Base-by-base conservation (phyloP, 2,888 invertebrate species). In the Gisinianus flammeolus region DNA sequence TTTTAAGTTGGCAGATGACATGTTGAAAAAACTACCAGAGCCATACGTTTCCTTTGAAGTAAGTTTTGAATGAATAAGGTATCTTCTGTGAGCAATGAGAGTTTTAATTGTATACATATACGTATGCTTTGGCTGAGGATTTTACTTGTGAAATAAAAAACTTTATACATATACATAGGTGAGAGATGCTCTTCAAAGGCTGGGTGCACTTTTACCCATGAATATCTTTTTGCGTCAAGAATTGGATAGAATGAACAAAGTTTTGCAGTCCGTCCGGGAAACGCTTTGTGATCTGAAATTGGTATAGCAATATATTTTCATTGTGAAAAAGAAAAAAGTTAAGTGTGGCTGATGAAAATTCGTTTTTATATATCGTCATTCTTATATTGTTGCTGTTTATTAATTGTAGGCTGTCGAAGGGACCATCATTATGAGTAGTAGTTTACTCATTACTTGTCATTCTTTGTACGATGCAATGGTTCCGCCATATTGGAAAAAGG, bases 391-490 rank as follows among this genome's bases (percentile, higher is more conserved):
- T 35, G 5, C 35, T 35, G 35, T 35, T 44, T 44, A 2, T 44
- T n/a, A n/a, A n/a, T n/a, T n/a, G 2, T 44, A 76, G 76, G 98
- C 98, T 19, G 97, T 98, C 81, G 97, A 98, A 86, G 98, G 98
- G 44, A 97, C 97, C 0, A 97, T 98, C 85, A 93, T 98, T 31
- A 98, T 98, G 97, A 97, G 96, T 85, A 95, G 96, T 86, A 92
- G 91, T 28, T 89, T 98, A 35, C 90, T 94, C 80, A 93, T 94
- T 84, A 94, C 96, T 0, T 88, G 98, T 52, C 97, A 98, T 87
- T 94, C 97, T 19, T 97, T 98, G 95, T 97, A 96, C 86, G 97
- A 98, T 87, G 97, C 97, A 1, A 90, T 96, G 80, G 94, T 98
- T 83, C 98, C 98, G 0, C 93, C 93, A 79, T 91, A 91, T 79